phyloP scores from a whole-genome alignment of 2,888 invertebrate species.

The Marronus borbonicus region DNA sequence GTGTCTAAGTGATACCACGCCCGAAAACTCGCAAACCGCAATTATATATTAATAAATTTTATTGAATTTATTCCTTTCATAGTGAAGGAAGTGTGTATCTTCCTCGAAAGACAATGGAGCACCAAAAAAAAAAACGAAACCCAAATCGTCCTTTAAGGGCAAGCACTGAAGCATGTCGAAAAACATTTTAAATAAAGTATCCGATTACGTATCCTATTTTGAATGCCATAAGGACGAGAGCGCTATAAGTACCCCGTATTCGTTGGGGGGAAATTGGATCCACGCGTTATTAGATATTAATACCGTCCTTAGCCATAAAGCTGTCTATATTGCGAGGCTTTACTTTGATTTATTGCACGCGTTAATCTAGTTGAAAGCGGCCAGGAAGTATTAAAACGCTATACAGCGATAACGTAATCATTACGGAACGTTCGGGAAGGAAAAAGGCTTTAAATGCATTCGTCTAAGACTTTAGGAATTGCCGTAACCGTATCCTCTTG shows the following conservation, averaged over 20 bases:
- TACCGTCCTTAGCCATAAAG: neutral
- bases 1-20: too few species aligned
- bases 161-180: neutral
- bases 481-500: too few species aligned
- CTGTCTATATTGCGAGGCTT: slow-evolving; percentile 13
- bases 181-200: slow-evolving; percentile 32
- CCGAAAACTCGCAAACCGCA: too few species aligned
- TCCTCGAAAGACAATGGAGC: neutral
- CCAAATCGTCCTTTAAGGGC: neutral
- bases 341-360: slow-evolving; percentile 31
- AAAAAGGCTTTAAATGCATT: too few species aligned
- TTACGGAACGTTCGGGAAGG: too few species aligned
- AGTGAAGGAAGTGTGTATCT: too few species aligned
- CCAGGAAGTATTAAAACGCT: slow-evolving; percentile 1
- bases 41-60: too few species aligned
- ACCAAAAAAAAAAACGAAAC: neutral
- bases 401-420: neutral
- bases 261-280: slow-evolving; percentile 25
- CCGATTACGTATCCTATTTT: slow-evolving; percentile 19
- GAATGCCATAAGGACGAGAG: slow-evolving; percentile 3
- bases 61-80: too few species aligned
- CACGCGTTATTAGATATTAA: slow-evolving; percentile 34
- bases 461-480: too few species aligned
- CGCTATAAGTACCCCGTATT: neutral
- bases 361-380: slow-evolving; percentile 11